Evolutionary conservation across 2,888 invertebrate genomes (phyloP).

Genomic region (Zaprionus lineosus): DNA sequence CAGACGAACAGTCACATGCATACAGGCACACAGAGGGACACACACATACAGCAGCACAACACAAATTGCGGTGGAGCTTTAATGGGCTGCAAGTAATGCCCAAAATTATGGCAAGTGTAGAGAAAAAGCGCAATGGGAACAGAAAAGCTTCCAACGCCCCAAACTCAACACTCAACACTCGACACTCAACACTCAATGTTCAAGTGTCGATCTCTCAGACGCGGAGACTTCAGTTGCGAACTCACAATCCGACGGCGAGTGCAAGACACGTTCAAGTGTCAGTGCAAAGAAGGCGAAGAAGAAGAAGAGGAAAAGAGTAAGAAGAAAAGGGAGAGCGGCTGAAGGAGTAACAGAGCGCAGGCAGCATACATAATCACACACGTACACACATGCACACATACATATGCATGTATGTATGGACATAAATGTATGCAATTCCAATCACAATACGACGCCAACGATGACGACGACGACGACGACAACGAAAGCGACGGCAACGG

Average conservation of each 20-base stretch:
- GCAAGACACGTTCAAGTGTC: conserved; percentile 53
- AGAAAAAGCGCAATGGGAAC: conserved; percentile 22
- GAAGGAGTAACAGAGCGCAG: conserved; percentile 8
- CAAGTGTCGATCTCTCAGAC: conserved; percentile 15
- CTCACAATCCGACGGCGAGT: conserved; percentile 35
- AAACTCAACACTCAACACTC: background rate
- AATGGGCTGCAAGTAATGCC: conserved; percentile 41
- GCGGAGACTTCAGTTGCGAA: conserved; percentile 4
- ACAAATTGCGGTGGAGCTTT: conserved; percentile 24
- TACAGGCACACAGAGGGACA: background rate
- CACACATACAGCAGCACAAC: too few relatives aligned
- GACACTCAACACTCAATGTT: background rate
- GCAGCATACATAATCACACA: background rate
- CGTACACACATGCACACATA: background rate
- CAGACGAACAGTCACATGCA: background rate
- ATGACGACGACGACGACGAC: conserved; percentile 12
- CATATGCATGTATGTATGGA: background rate
- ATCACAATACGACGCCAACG: conserved; percentile 37
- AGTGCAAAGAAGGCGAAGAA: conserved; percentile 25
- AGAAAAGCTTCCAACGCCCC: conserved; percentile 14
- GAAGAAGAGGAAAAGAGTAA: conserved; percentile 17
- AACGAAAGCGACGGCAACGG: conserved; percentile 9
- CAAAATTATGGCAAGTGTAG: conserved; percentile 51
- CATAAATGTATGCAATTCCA: conserved; percentile 37
- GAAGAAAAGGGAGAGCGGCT: background rate